phyloP scores from a whole-genome alignment of 30 jellyfish, hydroid and myxozoan species.

The Hydractinia echinata region DNA sequence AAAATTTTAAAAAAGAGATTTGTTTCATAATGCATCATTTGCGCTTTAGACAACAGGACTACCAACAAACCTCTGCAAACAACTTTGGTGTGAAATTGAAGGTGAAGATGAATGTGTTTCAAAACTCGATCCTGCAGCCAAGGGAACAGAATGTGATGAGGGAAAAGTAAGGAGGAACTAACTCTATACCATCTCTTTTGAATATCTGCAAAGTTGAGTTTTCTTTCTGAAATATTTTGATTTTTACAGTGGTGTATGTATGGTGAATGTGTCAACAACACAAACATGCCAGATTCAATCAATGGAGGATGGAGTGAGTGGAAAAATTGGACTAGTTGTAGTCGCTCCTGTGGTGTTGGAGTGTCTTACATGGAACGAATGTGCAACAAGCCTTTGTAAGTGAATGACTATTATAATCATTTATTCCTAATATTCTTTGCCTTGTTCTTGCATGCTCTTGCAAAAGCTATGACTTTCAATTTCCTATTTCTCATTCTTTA shows the following conservation, averaged over 20 bases:
- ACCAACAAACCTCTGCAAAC: conserved; percentile 76
- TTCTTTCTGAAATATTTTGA: background rate
- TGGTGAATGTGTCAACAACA: conserved; percentile 82
- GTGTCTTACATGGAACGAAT: conserved; percentile 52
- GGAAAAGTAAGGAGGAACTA: conserved; percentile 59
- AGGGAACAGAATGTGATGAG: conserved; percentile 91
- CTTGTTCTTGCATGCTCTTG: too few relatives aligned
- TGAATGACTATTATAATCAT: background rate
- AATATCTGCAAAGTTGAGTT: background rate
- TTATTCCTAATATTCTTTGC: too few relatives aligned
- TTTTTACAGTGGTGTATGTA: conserved; percentile 91
- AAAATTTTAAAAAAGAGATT: too few relatives aligned
- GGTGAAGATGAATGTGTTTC: conserved; percentile 89
- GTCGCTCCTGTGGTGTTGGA: conserved; percentile 93
- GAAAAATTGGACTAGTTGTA: conserved; percentile 87
- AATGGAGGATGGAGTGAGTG: conserved; percentile 92
- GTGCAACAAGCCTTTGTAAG: conserved; percentile 90
- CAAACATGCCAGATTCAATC: conserved; percentile 67
- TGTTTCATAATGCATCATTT: background rate
- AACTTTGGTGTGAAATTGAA: conserved; percentile 87
- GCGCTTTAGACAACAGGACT: conserved; percentile 59
- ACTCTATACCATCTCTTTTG: background rate
- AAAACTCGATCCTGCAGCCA: conserved; percentile 95
- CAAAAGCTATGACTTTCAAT: too few relatives aligned
- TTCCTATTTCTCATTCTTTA: too few relatives aligned